Evolutionary conservation across 2,888 invertebrate species (phyloP).

Genomic region (Agonum fuliginosum): DNA sequence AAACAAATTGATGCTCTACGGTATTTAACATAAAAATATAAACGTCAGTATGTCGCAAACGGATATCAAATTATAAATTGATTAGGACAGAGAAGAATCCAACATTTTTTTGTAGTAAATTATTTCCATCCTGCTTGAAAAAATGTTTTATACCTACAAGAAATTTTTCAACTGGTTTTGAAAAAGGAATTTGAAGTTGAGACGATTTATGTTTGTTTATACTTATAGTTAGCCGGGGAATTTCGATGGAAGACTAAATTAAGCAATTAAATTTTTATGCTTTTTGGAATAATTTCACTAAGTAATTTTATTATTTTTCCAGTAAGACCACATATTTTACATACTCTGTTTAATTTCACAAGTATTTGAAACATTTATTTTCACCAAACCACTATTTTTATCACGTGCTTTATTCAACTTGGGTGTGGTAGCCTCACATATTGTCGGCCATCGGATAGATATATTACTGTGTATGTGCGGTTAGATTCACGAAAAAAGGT

Average conservation of each 20-base stretch:
- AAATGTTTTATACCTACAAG: neutral
- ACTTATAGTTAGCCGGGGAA: neutral
- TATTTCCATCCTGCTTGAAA: neutral
- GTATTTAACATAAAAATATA: constrained; percentile 6
- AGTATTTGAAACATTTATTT: too few relatives aligned
- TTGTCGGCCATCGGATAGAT: too few relatives aligned
- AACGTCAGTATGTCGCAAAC: constrained; percentile 1
- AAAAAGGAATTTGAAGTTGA: neutral
- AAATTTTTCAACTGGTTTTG: neutral
- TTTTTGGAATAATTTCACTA: too few relatives aligned
- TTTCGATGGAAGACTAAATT: neutral
- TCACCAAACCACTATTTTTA: too few relatives aligned
- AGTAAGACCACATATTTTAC: too few relatives aligned
- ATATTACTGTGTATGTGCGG: too few relatives aligned
- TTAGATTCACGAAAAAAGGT: too few relatives aligned
- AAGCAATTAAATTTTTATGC: constrained; percentile 3
- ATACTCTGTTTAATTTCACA: too few relatives aligned
- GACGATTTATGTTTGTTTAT: constrained; percentile 1
- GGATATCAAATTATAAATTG: constrained; percentile 30
- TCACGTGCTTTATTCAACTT: too few relatives aligned
- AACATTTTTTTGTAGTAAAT: constrained; percentile 10
- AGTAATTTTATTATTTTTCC: too few relatives aligned
- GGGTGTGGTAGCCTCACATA: too few relatives aligned
- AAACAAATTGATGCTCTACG: neutral
- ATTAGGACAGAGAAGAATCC: constrained; percentile 29